A percentile compares a stretch with the other conserved stretches of the same genome.
Conservation (phyloP, 92 coral and sea anemone species). For the Heteractis magnifica region DNA sequence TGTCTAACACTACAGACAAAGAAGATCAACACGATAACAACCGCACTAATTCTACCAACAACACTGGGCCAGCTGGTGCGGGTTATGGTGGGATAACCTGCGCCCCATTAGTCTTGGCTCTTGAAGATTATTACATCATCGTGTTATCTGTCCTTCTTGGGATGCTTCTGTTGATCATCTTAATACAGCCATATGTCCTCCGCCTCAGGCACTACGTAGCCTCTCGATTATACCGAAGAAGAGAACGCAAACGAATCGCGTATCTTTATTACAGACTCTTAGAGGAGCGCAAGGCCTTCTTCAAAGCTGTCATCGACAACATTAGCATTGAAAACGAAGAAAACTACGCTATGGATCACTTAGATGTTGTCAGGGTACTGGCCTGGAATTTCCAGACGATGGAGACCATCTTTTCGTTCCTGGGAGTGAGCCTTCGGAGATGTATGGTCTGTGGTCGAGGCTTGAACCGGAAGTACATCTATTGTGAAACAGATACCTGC, state of each 20-base stretch:
- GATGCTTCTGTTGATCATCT: conserved; percentile 66
- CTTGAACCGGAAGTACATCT: conserved; percentile 65
- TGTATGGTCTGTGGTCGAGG: conserved; percentile 90
- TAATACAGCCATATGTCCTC: conserved; percentile 76
- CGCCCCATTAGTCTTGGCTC: conserved; percentile 48
- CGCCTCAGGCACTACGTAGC: conserved; percentile 82
- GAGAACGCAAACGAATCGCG: conserved; percentile 91
- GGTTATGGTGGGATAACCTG: conserved; percentile 36
- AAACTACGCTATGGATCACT: conserved; percentile 72
- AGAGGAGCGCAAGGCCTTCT: conserved; percentile 84
- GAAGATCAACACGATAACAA: conserved; percentile 21
- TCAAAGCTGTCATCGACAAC: conserved; percentile 74
- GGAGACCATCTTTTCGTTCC: conserved; percentile 61
- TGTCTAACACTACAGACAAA: conserved; percentile 39
- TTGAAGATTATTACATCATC: conserved; percentile 54
- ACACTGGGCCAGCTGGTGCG: conserved; percentile 9
- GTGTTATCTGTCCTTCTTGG: conserved; percentile 65
- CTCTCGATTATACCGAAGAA: conserved; percentile 77
- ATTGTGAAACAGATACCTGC: conserved; percentile 82
- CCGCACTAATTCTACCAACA: conserved; percentile 13
- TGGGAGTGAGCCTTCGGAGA: conserved; percentile 67
- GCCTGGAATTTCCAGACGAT: conserved; percentile 72
- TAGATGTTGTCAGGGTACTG: conserved; percentile 75
- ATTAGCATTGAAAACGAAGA: conserved; percentile 86
- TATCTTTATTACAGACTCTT: conserved; percentile 88